These are phyloP conservation scores for Drosophila tani DNA, from an alignment of 1,140 invertebrate species.

Conservation along the genomic window DNA sequence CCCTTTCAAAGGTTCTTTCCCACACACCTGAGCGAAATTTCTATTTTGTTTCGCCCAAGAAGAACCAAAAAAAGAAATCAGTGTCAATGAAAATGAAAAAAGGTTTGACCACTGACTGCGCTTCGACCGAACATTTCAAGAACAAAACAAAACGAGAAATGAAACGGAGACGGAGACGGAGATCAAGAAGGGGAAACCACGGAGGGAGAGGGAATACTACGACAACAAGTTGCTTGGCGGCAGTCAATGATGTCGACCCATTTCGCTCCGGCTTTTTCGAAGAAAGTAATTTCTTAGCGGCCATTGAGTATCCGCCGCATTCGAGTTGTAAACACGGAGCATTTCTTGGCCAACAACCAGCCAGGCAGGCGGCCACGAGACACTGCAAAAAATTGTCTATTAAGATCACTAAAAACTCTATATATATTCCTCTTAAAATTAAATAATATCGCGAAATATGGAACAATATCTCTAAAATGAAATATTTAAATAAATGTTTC, in stretches of 20 bases:
- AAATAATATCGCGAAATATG: no score
- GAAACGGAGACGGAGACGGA: slow-evolving; percentile 2
- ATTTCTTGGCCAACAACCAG: slow-evolving; percentile 45
- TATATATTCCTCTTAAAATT: not conserved
- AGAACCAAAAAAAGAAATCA: slow-evolving; percentile 72
- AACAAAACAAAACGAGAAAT: slow-evolving; percentile 59
- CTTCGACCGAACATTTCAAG: slow-evolving; percentile 56
- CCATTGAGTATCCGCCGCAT: slow-evolving; percentile 44
- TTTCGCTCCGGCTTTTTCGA: slow-evolving; percentile 57
- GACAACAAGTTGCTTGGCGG: slow-evolving; percentile 45
- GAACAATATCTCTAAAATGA: no score
- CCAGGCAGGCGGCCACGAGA: slow-evolving; percentile 15
- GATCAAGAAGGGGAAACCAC: not conserved
- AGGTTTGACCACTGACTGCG: slow-evolving; percentile 52
- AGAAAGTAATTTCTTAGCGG: slow-evolving; percentile 75
- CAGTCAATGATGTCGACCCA: slow-evolving; percentile 73
- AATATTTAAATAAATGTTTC: not conserved
- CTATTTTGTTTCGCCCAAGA: slow-evolving; percentile 41
- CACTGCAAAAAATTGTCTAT: slow-evolving; percentile 17
- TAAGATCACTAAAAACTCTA: not conserved
- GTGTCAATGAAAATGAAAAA: slow-evolving; percentile 78
- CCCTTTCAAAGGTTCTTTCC: slow-evolving; percentile 32
- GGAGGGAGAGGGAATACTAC: slow-evolving; percentile 27
- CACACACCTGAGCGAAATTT: slow-evolving; percentile 39
- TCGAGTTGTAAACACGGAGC: slow-evolving; percentile 39